phyloP scores from a whole-genome alignment of 2,113 vertebrate genomes.

The Pionites leucogaster region DNA sequence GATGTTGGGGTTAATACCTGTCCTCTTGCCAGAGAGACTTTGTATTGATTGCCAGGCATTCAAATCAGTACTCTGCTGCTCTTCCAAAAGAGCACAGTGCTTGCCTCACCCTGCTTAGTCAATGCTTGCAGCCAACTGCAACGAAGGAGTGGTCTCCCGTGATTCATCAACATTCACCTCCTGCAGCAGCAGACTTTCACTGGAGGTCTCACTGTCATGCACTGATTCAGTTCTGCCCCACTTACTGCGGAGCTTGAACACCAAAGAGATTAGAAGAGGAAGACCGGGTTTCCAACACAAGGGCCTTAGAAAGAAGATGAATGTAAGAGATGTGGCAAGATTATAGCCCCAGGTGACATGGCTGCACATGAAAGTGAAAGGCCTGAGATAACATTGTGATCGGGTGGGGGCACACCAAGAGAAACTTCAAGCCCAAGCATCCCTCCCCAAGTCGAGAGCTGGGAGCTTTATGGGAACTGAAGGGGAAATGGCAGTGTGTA shows the following conservation, averaged over 20 bases:
- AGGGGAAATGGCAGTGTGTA: not conserved
- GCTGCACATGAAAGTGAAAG: not conserved
- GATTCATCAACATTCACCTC: not conserved
- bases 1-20: not conserved
- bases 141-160: not conserved
- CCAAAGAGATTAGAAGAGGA: not conserved
- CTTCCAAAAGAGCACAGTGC: not conserved
- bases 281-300: not conserved
- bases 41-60: conserved; percentile 7
- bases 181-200: not conserved
- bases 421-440: not conserved
- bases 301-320: not conserved
- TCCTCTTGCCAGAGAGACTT: not conserved
- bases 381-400: not conserved
- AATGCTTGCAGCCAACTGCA: not conserved
- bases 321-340: not conserved
- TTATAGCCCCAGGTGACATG: not conserved
- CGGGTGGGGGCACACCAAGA: not conserved
- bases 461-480: not conserved
- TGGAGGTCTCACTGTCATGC: not conserved
- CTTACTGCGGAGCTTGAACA: not conserved
- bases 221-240: not conserved
- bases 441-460: not conserved
- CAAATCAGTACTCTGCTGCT: not conserved
- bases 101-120: conserved; percentile 1